phyloP scores from a whole-genome alignment of 2,888 invertebrate genomes.

The Tineola bisselliella region DNA sequence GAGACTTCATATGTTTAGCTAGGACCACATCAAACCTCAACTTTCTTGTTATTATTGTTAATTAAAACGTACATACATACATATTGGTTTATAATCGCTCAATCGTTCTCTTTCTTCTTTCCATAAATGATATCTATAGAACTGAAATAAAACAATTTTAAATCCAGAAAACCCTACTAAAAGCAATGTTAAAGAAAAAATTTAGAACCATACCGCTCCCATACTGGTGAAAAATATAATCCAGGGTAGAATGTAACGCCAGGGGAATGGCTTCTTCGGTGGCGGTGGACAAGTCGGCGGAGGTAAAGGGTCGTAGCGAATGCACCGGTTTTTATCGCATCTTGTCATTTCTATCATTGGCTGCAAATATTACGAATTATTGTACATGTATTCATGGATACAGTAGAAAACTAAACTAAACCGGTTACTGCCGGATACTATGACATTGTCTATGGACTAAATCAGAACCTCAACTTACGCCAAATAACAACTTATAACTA shows the following conservation, averaged over 20 bases:
- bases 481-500: not conserved
- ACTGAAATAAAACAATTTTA: constrained; percentile 23
- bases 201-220: constrained; percentile 39
- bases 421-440: too few relatives aligned
- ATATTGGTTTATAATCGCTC: constrained; percentile 27
- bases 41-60: too few relatives aligned
- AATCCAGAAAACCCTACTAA: not conserved
- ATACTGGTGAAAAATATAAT: constrained; percentile 34
- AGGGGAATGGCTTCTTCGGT: constrained; percentile 42
- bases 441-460: constrained; percentile 17
- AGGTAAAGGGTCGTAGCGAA: constrained; percentile 33
- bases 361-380: constrained; percentile 35
- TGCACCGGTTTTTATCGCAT: constrained; percentile 24
- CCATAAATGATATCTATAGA: constrained; percentile 40
- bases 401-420: too few relatives aligned
- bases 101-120: constrained; percentile 24
- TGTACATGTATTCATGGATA: too few relatives aligned
- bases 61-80: constrained; percentile 30
- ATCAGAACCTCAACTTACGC: constrained; percentile 36
- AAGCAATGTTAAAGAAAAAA: not conserved
- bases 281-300: constrained; percentile 44
- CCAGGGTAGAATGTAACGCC: constrained; percentile 36
- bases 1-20: too few relatives aligned
- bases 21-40: too few relatives aligned
- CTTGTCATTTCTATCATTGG: constrained; percentile 44